These are phyloP conservation scores for Cladopsammia gracilis DNA, from an alignment of 64 coral and sea anemone species.

Conservation along the genomic window DNA sequence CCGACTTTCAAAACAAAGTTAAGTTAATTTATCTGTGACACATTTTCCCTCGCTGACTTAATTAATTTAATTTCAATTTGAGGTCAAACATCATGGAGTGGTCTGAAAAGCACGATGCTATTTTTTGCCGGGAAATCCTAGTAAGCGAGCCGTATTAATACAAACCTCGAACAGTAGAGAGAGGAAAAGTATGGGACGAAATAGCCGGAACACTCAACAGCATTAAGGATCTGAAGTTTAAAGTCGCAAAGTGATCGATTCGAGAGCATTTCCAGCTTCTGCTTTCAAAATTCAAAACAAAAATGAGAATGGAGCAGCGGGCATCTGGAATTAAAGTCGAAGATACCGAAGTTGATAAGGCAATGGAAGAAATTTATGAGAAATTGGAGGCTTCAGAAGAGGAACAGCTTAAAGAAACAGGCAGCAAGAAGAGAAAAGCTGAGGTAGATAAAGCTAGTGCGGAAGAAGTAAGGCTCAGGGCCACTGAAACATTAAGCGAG, in stretches of 20 bases:
- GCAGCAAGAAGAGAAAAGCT: too few species aligned
- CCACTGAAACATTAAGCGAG: too few species aligned
- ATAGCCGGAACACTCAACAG: constrained; percentile 41
- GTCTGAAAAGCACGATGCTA: constrained; percentile 32
- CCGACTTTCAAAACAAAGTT: neutral
- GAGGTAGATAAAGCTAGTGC: too few species aligned
- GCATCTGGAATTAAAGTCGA: too few species aligned
- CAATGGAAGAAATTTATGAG: too few species aligned
- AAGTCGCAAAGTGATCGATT: constrained; percentile 36
- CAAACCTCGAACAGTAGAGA: constrained; percentile 54
- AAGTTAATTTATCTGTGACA: neutral
- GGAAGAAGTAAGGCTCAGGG: too few species aligned
- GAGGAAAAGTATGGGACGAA: constrained; percentile 61
- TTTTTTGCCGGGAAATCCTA: constrained; percentile 36
- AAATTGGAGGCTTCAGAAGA: too few species aligned
- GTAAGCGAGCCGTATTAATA: constrained; percentile 20
- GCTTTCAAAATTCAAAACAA: too few species aligned
- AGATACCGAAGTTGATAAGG: too few species aligned
- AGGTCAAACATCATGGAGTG: constrained; percentile 15
- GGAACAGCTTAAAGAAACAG: too few species aligned
- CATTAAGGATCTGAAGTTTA: constrained; percentile 31
- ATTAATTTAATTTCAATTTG: neutral
- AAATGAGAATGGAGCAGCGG: too few species aligned
- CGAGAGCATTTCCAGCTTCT: too few species aligned
- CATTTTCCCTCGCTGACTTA: neutral